Base-by-base conservation (phyloP, 2,797 vertebrate genomes). In the Sphenopsis melanotis region DNA sequence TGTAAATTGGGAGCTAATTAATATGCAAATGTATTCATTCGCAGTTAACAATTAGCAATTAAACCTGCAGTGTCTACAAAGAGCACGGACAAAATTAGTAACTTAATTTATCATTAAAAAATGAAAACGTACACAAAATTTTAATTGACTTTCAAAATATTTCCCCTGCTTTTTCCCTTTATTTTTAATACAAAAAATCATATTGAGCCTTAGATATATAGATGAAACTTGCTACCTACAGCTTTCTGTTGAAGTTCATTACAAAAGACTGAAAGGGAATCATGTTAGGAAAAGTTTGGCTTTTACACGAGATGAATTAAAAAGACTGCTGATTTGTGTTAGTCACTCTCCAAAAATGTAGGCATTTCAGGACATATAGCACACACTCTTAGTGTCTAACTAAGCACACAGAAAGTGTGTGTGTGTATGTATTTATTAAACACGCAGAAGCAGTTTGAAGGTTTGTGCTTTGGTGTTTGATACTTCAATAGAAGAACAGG, bases 11-110 rank as follows among this genome's bases (percentile, higher is more conserved):
- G 98, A 98, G 98, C 98, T 99, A 98, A 99, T 99, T 99, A 99
- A 99, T 99, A 99, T 99, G 99, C 99, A 99, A 99, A 99, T 99
- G 98, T 99, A 99, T 99, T 99, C 99, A 98, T 99, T 99, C 98
- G 97, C 98, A 99, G 99, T 99, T 99, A 99, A 99, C 99, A 99
- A 99, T 99, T 99, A 99, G 99, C 99, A 99, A 99, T 99, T 99
- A 99, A 99, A 99, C 99, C 98, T 98, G 98, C 99, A 99, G 99
- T 99, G 99, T 99, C 99, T 99, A 98, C 98, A 99, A 99, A 99
- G 99, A 99, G 99, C 99, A 98, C 98, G 98, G 99, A 98, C 98
- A 98, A 99, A 99, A 99, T 99, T 99, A 99, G 99, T 99, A 99
- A 99, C 98, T 99, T 99, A 98, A 99, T 99, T 99, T 99, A 99